These are phyloP conservation scores for Sebastes vulpes DNA, from an alignment of 2,797 vertebrate species.

Conservation along the genomic window DNA sequence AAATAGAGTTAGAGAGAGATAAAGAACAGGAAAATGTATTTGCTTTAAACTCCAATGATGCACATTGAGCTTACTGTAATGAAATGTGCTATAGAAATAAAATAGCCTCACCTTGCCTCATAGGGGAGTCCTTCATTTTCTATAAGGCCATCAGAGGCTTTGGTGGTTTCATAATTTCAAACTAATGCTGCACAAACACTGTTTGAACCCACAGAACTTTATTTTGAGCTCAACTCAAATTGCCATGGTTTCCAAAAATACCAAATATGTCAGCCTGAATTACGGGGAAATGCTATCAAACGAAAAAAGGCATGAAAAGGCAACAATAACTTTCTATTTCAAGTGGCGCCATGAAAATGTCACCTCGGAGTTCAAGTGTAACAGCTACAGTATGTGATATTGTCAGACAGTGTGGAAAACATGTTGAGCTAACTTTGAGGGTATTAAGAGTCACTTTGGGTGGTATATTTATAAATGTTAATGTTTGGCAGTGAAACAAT, in stretches of 20 bases:
- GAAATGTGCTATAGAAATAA: neutral
- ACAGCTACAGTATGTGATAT: neutral
- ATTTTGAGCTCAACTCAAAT: conserved; percentile 13
- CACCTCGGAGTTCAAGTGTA: neutral
- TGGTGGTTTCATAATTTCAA: neutral
- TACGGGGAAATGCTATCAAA: neutral
- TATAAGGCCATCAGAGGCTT: neutral
- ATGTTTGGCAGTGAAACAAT: neutral
- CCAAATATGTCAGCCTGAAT: conserved; percentile 19
- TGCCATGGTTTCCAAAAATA: conserved; percentile 22
- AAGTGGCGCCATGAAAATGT: neutral
- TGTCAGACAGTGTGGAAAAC: neutral
- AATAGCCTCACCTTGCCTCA: neutral
- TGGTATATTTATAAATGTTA: neutral
- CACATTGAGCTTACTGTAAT: neutral
- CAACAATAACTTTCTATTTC: neutral
- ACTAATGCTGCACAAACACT: neutral
- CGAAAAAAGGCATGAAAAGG: neutral
- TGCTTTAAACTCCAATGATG: neutral
- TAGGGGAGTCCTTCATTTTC: neutral
- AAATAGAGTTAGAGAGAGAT: neutral
- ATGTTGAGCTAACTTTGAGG: neutral
- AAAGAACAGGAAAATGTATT: neutral
- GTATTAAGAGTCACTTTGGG: neutral
- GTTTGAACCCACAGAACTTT: conserved; percentile 1